phyloP scores from a whole-genome alignment of 2,797 vertebrate species.

The Mormyrus proboscirostris region DNA sequence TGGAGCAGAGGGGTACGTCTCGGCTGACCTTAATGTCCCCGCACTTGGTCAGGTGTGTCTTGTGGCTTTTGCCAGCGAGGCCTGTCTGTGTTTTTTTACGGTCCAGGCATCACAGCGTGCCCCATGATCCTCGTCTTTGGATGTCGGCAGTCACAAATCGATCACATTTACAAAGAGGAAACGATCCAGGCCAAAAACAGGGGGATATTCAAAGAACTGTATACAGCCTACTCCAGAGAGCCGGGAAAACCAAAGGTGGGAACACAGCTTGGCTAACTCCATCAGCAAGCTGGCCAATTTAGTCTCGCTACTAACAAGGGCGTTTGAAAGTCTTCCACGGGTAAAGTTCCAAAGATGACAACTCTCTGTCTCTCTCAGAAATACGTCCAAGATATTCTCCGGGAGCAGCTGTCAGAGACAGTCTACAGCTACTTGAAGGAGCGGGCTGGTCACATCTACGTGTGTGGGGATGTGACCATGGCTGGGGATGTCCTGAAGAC shows the following conservation, averaged over 20 bases:
- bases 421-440: slow-evolving; percentile 83
- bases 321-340: background rate
- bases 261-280: background rate
- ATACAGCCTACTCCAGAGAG: slow-evolving; percentile 91
- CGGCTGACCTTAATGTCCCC: background rate
- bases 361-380: slow-evolving; percentile 62
- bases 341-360: background rate
- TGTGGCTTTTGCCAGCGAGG: background rate
- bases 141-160: slow-evolving; percentile 89
- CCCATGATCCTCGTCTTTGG: slow-evolving; percentile 95
- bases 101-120: slow-evolving; percentile 74
- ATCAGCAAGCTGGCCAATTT: background rate
- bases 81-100: background rate
- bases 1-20: slow-evolving; percentile 75
- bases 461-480: slow-evolving; percentile 97
- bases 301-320: background rate
- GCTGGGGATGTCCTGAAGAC: slow-evolving; percentile 94
- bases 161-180: slow-evolving; percentile 96
- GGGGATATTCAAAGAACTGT: slow-evolving; percentile 87
- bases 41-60: background rate
- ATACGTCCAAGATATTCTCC: slow-evolving; percentile 91
- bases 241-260: slow-evolving; percentile 94
- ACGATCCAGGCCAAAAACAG: slow-evolving; percentile 84
- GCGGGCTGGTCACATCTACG: slow-evolving; percentile 89
- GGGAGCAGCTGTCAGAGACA: slow-evolving; percentile 81